Conservation (phyloP, 2,113 vertebrate species). For the Dinomys branickii region DNA sequence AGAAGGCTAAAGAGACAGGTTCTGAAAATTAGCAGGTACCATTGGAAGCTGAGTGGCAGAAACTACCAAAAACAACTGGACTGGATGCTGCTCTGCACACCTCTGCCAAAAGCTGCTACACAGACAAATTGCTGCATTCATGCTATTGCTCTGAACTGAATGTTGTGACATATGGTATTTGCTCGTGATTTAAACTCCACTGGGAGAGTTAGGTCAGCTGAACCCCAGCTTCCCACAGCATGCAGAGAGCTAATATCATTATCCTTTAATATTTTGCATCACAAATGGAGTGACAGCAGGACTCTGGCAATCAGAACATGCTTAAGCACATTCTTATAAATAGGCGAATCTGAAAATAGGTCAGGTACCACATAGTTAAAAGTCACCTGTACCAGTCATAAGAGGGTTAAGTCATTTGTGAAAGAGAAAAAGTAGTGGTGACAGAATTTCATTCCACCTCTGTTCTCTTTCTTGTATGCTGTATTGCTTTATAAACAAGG, state of each 20-base stretch:
- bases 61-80: background rate
- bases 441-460: background rate
- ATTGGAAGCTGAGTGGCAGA: background rate
- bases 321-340: background rate
- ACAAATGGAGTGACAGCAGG: background rate
- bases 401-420: background rate
- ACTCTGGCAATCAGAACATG: background rate
- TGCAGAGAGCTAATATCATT: background rate
- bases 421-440: constrained; percentile 27
- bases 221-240: background rate
- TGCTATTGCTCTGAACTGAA: background rate
- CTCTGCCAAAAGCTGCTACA: background rate
- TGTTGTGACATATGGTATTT: background rate
- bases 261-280: background rate
- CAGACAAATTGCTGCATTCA: background rate
- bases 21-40: background rate
- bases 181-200: background rate
- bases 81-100: background rate
- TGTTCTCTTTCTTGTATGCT: background rate
- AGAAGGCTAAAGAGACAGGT: background rate
- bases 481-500: background rate
- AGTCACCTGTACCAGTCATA: background rate
- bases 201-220: background rate
- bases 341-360: background rate
- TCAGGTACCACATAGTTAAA: background rate